Percentiles rank a stretch among this genome's conserved stretches.
Evolutionary conservation across 2,113 vertebrate genomes (phyloP).

Genomic region (Corydoras sp.): DNA sequence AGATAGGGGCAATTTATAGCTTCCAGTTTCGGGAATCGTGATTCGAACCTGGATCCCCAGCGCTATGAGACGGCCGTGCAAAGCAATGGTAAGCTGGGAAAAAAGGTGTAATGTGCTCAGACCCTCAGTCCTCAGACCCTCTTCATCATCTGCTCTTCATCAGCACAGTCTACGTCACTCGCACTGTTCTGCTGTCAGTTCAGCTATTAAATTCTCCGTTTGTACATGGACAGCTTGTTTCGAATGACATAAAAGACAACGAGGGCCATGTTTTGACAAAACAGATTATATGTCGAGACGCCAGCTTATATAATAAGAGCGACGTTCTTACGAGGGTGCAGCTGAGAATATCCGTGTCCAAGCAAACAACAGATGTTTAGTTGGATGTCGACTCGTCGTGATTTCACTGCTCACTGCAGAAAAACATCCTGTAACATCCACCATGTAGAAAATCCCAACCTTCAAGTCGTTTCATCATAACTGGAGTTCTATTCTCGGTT

Average conservation of each 20-base stretch:
- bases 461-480: no score
- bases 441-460: no score
- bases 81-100: no score
- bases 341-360: neutral
- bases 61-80: no score
- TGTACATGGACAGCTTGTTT: neutral
- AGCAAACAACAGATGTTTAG: slow-evolving; percentile 2
- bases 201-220: neutral
- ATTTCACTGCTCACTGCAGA: neutral
- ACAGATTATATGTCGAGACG: neutral
- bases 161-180: neutral
- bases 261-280: neutral
- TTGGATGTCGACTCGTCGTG: neutral
- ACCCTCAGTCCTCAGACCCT: slow-evolving; percentile 11
- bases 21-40: no score
- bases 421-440: neutral
- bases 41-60: no score
- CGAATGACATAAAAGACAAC: neutral
- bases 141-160: slow-evolving; percentile 8
- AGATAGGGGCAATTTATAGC: no score
- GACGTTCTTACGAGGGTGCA: neutral
- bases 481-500: no score
- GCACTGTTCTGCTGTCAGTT: neutral
- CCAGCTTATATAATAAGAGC: neutral
- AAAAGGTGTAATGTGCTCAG: slow-evolving; percentile 1